Base-by-base conservation (phyloP, 2,797 vertebrate species). In the Sarcoramphus papa region DNA sequence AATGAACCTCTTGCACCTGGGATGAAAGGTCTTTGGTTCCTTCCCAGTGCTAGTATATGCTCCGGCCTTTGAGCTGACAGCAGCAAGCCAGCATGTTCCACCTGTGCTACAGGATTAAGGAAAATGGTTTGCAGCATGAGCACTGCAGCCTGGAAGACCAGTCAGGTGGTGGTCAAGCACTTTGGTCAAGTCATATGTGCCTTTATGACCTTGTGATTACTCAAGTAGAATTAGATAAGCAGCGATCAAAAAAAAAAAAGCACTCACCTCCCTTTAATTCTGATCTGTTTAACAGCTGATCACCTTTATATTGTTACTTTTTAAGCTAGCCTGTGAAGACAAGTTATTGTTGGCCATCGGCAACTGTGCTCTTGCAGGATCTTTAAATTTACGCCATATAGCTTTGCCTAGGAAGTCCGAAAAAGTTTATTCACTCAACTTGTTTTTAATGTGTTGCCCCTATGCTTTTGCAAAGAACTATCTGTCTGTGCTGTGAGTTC, bases 1-100 rank as follows among this genome's bases (percentile, higher is more conserved):
- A 3, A 45, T 50, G 8, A 79, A 24, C 24, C 17, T 64, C 41
- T 59, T 63, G 28, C n/a, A 54, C 10, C 6, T 45, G 60, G 30
- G 17, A 10, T 53, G 47, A 50, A 54, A 64, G 64, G 7, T 22
- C 30, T 94, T 63, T 60, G 48, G 22, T 43, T 85, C 68, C 35
- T 79, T 79, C 48, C 31, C 63, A 37, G 3, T 21, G 45, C 40
- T 10, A 13, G 17, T 17, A 3, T 16, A 19, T 33, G 40, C 33
- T 54, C n/a, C 3, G 7, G 53, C 17, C 51, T 74, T 22, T 40
- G 20, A 59, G 48, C 65, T 35, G 47, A 40, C 28, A 43, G 67
- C n/a, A 16, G 53, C 35, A 45, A 57, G 37, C 14, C 76, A 25
- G 43, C 0, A 0, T 35, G 41, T 23, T 25, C 47, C 25, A 27